phyloP scores from a whole-genome alignment of 2,113 vertebrate species.

The Pituophis catenifer region DNA sequence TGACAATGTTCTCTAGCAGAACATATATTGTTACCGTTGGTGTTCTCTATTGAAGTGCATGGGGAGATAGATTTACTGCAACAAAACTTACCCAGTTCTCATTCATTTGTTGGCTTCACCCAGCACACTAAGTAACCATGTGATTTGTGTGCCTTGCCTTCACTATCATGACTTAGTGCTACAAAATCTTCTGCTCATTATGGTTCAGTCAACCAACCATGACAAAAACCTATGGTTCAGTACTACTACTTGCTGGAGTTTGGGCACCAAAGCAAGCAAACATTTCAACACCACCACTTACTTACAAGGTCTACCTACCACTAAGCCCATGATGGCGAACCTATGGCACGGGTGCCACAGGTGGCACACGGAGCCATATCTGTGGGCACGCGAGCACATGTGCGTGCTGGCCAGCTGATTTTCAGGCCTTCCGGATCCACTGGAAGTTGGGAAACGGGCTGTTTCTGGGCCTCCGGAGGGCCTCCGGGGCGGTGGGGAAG shows the following conservation, averaged over 20 bases:
- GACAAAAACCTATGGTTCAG: neutral
- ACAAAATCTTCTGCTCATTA: neutral
- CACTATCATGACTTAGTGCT: neutral
- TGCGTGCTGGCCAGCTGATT: too few relatives aligned
- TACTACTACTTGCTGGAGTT: neutral
- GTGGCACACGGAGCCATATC: too few relatives aligned
- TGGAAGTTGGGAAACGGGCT: too few relatives aligned
- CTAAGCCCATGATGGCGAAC: too few relatives aligned
- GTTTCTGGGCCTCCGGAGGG: too few relatives aligned
- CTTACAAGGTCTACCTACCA: neutral
- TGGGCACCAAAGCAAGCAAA: neutral
- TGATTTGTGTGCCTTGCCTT: neutral
- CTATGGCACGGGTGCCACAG: too few relatives aligned
- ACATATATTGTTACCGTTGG: neutral
- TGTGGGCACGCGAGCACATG: too few relatives aligned
- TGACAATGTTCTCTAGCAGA: neutral
- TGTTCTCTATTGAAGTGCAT: neutral
- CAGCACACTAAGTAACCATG: neutral
- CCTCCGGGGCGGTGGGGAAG: too few relatives aligned
- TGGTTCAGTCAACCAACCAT: neutral
- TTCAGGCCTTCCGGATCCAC: too few relatives aligned
- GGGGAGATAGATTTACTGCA: neutral
- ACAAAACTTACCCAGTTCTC: neutral
- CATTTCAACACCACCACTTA: neutral
- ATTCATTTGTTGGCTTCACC: neutral